Evolutionary conservation across 2,888 invertebrate genomes (phyloP).

Genomic region (Antheraea assamensis): DNA sequence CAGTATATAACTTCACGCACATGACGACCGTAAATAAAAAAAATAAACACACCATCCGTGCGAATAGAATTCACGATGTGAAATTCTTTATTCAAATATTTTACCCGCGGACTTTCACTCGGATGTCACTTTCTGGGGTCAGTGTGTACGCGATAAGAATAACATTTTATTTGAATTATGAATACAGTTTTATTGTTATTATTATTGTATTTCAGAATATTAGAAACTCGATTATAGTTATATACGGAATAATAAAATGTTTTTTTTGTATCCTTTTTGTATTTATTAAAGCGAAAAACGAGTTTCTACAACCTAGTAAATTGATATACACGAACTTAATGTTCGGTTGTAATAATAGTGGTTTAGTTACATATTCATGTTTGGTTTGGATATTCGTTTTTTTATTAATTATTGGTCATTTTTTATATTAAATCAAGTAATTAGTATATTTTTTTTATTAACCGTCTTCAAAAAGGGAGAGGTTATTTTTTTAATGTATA

Average conservation of each 20-base stretch:
- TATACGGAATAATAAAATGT: background rate
- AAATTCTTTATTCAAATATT: constrained; percentile 49
- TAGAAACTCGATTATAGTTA: background rate
- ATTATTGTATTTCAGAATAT: constrained; percentile 11
- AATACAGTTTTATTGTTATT: constrained; percentile 38
- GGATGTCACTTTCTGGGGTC: constrained; percentile 60
- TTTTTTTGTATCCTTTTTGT: background rate
- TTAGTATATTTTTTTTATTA: too few relatives aligned
- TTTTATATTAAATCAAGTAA: background rate
- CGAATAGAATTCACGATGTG: constrained; percentile 54
- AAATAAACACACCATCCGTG: constrained; percentile 51
- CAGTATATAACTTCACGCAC: constrained; percentile 13
- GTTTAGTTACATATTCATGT: background rate
- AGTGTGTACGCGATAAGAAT: constrained; percentile 43
- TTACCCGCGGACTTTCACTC: constrained; percentile 59
- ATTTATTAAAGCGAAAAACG: background rate
- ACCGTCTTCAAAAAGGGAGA: too few relatives aligned
- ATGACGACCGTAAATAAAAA: constrained; percentile 52
- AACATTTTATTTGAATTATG: constrained; percentile 45
- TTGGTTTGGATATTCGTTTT: background rate
- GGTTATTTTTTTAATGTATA: too few relatives aligned
- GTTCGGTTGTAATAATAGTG: background rate
- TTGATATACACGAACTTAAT: background rate
- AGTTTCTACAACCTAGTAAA: background rate
- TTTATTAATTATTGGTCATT: background rate